These are phyloP conservation scores for Habropoda laboriosa DNA, from an alignment of 1,140 invertebrate species.

Conservation along the genomic window DNA sequence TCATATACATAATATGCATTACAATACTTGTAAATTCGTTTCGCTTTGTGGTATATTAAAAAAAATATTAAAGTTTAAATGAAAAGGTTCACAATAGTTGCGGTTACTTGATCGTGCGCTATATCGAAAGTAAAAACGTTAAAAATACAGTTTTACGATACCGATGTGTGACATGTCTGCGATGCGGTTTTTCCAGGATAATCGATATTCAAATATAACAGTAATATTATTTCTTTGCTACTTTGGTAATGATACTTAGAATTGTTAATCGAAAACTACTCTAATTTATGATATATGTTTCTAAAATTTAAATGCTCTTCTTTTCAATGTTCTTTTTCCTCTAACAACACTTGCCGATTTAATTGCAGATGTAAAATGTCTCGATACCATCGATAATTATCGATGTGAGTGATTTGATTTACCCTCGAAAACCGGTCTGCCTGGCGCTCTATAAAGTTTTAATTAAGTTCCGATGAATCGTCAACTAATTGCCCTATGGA, in stretches of 20 bases:
- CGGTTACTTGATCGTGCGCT: not conserved
- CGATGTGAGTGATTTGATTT: not conserved
- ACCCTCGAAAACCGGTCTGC: not conserved
- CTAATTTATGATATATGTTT: constrained; percentile 9
- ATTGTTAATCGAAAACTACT: constrained; percentile 15
- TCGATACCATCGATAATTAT: not conserved
- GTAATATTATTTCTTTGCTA: not conserved
- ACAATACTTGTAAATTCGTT: not conserved
- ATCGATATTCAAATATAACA: not conserved
- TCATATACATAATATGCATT: not conserved
- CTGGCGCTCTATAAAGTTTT: not conserved
- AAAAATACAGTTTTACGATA: not conserved
- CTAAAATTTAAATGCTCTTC: constrained; percentile 7
- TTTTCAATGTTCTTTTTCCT: not conserved
- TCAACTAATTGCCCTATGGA: too few species aligned
- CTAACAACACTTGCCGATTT: too few species aligned
- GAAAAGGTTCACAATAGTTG: not conserved
- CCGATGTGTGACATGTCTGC: not conserved
- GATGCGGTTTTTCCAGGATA: not conserved
- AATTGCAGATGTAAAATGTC: too few species aligned
- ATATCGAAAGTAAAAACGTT: not conserved
- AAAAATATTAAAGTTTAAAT: not conserved
- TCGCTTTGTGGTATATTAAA: not conserved
- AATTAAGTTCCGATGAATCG: not conserved
- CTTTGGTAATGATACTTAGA: not conserved